phyloP scores from a whole-genome alignment of 2,797 vertebrate species.

The Pangasius mekongensis region DNA sequence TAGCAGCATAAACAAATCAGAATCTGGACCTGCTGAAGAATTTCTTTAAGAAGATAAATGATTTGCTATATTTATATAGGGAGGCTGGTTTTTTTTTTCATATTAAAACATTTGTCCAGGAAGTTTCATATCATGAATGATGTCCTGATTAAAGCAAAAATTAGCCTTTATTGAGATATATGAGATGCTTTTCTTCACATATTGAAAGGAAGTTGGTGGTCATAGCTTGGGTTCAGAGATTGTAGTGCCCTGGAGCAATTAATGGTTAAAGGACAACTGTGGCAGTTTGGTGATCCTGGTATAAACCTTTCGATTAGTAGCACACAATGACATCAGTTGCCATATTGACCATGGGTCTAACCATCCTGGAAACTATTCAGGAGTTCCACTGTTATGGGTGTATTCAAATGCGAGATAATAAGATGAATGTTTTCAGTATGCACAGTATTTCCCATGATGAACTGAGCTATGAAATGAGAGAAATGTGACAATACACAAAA shows the following conservation, averaged over 20 bases:
- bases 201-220: neutral
- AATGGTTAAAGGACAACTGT: neutral
- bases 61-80: neutral
- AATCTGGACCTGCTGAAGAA: constrained; percentile 12
- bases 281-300: neutral
- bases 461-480: neutral
- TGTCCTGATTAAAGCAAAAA: neutral
- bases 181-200: neutral
- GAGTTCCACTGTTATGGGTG: neutral
- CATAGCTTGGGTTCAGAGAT: neutral
- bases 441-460: neutral
- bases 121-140: neutral
- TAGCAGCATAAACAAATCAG: constrained; percentile 14
- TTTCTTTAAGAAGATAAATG: neutral
- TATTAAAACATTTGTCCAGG: neutral
- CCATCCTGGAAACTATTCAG: neutral
- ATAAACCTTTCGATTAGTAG: neutral
- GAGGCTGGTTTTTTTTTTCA: neutral
- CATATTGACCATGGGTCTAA: neutral
- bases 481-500: neutral
- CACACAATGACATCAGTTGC: neutral
- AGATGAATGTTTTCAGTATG: neutral
- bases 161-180: neutral
- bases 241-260: neutral
- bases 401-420: too few relatives aligned